Evolutionary conservation across 2,797 vertebrate species (phyloP), one percentile per base, ranked within the genome.

Genomic region (Leptatherina wallacei): DNA sequence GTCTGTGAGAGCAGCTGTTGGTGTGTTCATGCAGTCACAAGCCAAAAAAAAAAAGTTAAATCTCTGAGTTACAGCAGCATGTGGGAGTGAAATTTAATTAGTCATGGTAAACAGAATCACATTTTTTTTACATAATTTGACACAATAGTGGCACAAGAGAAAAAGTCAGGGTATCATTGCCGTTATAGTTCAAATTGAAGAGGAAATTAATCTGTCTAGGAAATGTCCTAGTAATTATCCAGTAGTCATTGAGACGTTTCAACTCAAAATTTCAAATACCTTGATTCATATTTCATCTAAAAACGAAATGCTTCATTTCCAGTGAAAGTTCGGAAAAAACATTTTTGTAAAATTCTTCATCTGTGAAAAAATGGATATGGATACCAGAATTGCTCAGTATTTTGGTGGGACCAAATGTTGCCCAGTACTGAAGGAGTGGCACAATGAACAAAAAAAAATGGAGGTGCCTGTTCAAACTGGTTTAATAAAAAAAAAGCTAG

Each of bases 1-100:
- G 35, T 29, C 52, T 62, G 44, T 49, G 61, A 56, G 65, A 69
- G 27, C 58, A 35, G 61, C 49, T 72, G 55, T 4, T 9, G 27
- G 3, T 20, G 47, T 58, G 13, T 64, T 49, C 12, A 55, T 60
- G 42, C 52, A 58, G 11, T 29, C 59, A 69, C 57, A 66, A 29
- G 36, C 14, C 16, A 47, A 44, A 61, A 29, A 22, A 22, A 54
- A 16, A 27, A 3, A n/a, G 30, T 49, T 67, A 20, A 54, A 68
- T 62, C 16, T 27, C 42, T 51, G 30, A 12, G 22, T 61, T 69
- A 64, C 55, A 65, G 38, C 27, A 40, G 30, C 33, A 65, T 30
- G 55, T 30, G 4, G 16, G 40, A 2, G 29, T 60, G 56, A 27
- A 69, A 61, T 56, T 29, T 1, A 18, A 32, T 20, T 44, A 35